A percentile compares a stretch with the other conserved stretches of the same genome.
Evolutionary conservation across 2,797 vertebrate genomes (phyloP).

Genomic region (Pogoniulus pusillus): DNA sequence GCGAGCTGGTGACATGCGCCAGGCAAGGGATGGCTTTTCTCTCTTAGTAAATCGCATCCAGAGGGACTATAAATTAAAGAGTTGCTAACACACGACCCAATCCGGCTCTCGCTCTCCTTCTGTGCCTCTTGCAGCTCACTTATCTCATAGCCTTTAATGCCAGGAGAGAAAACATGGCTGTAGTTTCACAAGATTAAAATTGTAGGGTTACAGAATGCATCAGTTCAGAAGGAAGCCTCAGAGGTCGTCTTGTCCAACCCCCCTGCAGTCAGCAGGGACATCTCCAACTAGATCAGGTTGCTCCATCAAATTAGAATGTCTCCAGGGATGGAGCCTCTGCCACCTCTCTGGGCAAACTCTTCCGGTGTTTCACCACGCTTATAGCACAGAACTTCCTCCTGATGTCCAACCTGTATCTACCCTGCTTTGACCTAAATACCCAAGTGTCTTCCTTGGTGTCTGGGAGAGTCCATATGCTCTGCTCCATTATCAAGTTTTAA

Average conservation of each 20-base stretch:
- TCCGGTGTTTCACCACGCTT: no score
- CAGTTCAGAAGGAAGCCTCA: no score
- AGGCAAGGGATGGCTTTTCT: constrained; percentile 9
- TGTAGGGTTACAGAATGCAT: no score
- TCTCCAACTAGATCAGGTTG: no score
- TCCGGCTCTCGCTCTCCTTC: neutral
- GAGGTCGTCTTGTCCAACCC: no score
- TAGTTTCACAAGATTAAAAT: neutral
- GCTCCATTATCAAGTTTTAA: neutral
- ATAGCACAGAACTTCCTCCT: no score
- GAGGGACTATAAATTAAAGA: neutral
- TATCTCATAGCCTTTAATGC: neutral
- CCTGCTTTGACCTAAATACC: neutral
- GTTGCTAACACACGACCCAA: neutral
- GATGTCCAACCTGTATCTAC: no score
- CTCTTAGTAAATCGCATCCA: constrained; percentile 13
- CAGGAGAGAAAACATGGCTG: neutral
- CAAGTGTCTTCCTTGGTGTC: neutral
- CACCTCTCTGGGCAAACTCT: no score
- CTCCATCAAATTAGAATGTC: no score
- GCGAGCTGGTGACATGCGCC: neutral
- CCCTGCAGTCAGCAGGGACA: no score
- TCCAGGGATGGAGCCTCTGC: no score
- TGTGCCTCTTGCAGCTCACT: neutral
- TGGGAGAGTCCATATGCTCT: neutral